Evolutionary conservation across 2,113 vertebrate genomes (phyloP).

Genomic region (Alouatta palliata): DNA sequence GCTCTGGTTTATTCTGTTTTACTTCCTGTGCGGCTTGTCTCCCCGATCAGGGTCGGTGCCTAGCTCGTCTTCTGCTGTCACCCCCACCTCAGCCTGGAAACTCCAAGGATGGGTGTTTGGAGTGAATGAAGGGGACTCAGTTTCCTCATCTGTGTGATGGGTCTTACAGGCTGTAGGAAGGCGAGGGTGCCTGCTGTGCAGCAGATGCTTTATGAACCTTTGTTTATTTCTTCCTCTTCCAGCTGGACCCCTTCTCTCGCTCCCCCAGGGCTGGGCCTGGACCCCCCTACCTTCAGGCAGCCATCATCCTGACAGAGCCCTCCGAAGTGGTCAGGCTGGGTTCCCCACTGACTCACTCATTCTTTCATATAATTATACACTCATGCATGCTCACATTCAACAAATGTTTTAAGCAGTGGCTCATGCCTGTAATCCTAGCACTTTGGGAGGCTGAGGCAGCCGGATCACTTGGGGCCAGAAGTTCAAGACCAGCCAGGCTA

Average conservation of each 20-base stretch:
- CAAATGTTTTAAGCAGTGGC: not conserved
- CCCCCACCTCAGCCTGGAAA: not conserved
- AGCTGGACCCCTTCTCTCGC: not conserved
- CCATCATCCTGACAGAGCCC: not conserved
- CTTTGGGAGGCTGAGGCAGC: too few species aligned
- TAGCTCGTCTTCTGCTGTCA: not conserved
- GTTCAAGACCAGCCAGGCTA: too few species aligned
- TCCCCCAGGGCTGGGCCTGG: not conserved
- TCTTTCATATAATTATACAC: not conserved
- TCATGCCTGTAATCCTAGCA: too few species aligned
- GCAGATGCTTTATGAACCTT: not conserved
- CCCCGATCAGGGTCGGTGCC: not conserved
- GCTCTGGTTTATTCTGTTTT: not conserved
- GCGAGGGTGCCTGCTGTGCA: not conserved
- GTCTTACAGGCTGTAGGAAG: not conserved
- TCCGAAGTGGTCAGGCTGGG: not conserved
- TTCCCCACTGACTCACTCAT: too few species aligned
- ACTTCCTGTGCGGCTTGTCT: not conserved
- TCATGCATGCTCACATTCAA: not conserved
- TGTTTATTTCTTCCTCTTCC: not conserved
- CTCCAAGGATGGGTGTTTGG: not conserved
- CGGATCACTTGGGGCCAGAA: too few species aligned
- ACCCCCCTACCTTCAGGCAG: too few species aligned
- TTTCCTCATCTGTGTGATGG: not conserved
- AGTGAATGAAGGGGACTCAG: not conserved